These are phyloP conservation scores for Caenorhabditis doughertyi DNA, from an alignment of 2,888 invertebrate species.

Conservation along the genomic window DNA sequence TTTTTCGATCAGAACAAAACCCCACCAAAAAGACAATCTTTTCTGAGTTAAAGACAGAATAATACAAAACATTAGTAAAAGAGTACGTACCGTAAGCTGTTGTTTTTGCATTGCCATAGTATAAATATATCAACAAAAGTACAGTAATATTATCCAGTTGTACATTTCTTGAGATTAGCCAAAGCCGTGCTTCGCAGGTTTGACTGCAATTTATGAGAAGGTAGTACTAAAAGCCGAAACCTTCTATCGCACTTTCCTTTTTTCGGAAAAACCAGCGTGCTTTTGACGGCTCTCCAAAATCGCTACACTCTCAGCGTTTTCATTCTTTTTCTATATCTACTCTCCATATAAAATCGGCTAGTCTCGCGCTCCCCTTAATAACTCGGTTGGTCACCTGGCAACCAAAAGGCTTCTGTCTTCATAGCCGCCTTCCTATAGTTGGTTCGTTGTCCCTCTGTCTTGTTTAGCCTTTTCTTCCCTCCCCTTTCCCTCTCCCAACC, in stretches of 20 bases:
- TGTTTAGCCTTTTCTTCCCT: not conserved
- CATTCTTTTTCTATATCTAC: constrained; percentile 63
- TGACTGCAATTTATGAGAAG: constrained; percentile 37
- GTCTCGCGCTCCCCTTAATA: constrained; percentile 54
- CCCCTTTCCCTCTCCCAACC: too few relatives aligned
- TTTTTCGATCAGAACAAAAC: not conserved
- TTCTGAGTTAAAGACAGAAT: not conserved
- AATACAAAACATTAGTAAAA: not conserved
- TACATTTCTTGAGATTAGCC: constrained; percentile 35
- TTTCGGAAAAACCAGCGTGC: constrained; percentile 46
- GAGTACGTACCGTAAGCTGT: constrained; percentile 59
- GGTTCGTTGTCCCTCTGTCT: constrained; percentile 7
- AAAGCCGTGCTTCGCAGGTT: constrained; percentile 7
- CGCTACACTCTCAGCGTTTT: constrained; percentile 58
- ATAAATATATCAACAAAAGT: constrained; percentile 29
- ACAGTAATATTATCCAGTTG: constrained; percentile 47
- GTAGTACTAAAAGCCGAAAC: constrained; percentile 35
- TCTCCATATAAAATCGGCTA: constrained; percentile 53
- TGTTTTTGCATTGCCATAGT: constrained; percentile 57
- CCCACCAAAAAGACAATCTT: not conserved
- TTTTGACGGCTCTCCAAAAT: constrained; percentile 46
- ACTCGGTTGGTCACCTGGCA: constrained; percentile 58
- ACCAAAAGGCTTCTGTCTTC: constrained; percentile 32
- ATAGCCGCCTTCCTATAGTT: constrained; percentile 17
- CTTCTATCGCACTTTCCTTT: constrained; percentile 56